Evolutionary conservation across 2,888 invertebrate species (phyloP).

Genomic region (Psylliodes chrysocephalus): DNA sequence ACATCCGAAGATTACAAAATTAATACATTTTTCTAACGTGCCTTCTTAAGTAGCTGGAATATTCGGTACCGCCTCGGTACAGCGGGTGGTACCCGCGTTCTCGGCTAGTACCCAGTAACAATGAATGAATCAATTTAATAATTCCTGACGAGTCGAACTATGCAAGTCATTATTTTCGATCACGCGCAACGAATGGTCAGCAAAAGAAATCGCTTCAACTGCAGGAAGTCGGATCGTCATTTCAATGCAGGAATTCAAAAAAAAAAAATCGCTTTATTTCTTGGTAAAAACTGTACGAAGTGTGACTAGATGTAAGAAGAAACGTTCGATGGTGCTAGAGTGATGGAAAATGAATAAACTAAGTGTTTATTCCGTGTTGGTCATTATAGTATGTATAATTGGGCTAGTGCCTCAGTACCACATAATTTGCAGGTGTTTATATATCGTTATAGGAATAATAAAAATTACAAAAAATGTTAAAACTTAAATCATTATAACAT

Average conservation of each 20-base stretch:
- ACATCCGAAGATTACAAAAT: not conserved
- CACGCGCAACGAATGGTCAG: conserved; percentile 23
- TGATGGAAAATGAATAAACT: too few species aligned
- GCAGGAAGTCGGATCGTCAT: conserved; percentile 14
- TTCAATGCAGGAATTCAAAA: not conserved
- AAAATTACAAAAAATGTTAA: too few species aligned
- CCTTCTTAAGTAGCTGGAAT: conserved; percentile 10
- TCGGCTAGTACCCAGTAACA: conserved; percentile 7
- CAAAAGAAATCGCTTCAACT: conserved; percentile 10
- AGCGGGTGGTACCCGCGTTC: not conserved
- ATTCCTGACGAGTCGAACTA: conserved; percentile 13
- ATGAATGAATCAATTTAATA: conserved; percentile 24
- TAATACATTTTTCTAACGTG: not conserved
- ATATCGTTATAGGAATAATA: too few species aligned
- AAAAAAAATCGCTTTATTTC: conserved; percentile 1
- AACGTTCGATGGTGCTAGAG: too few species aligned
- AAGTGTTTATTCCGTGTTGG: too few species aligned
- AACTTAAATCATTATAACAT: too few species aligned
- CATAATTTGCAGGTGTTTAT: too few species aligned
- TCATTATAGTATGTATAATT: too few species aligned
- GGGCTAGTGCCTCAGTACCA: too few species aligned
- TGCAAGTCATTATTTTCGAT: conserved; percentile 33
- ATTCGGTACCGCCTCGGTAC: not conserved
- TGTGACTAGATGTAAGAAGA: not conserved
- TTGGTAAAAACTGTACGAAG: not conserved